Conservation (phyloP, 1,140 invertebrate genomes). For the Babylonia areolata region DNA sequence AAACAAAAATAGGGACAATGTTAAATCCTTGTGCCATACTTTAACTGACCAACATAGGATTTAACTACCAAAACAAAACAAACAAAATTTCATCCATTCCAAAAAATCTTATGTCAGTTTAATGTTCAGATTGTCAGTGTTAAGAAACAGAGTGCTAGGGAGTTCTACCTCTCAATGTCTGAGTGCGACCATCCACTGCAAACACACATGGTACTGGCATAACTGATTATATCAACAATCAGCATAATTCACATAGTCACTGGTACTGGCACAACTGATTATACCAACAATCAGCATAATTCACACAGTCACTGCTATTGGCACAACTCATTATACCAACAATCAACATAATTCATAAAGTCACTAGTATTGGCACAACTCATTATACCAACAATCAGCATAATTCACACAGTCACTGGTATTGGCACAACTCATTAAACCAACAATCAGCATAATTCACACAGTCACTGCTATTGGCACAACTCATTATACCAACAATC, state of each 20-base stretch:
- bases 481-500: too few species aligned
- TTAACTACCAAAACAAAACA: too few species aligned
- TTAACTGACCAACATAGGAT: too few species aligned
- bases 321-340: neutral
- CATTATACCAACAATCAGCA: neutral
- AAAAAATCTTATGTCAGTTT: neutral
- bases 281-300: neutral
- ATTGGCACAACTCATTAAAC: too few species aligned
- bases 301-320: neutral
- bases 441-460: too few species aligned
- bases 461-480: too few species aligned
- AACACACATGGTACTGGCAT: too few species aligned
- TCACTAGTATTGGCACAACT: neutral
- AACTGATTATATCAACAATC: neutral
- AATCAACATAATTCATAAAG: slow-evolving; percentile 7
- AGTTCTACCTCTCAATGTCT: slow-evolving; percentile 12
- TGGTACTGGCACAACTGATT: neutral
- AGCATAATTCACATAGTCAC: neutral
- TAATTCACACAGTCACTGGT: neutral
- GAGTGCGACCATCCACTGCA: neutral
- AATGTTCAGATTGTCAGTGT: neutral
- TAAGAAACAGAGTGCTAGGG: neutral
- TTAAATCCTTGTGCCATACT: too few species aligned
- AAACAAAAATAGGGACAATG: too few species aligned
- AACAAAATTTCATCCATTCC: too few species aligned